These are phyloP conservation scores for Drosophila melanosoma DNA, from an alignment of 2,888 invertebrate genomes.

Conservation along the genomic window DNA sequence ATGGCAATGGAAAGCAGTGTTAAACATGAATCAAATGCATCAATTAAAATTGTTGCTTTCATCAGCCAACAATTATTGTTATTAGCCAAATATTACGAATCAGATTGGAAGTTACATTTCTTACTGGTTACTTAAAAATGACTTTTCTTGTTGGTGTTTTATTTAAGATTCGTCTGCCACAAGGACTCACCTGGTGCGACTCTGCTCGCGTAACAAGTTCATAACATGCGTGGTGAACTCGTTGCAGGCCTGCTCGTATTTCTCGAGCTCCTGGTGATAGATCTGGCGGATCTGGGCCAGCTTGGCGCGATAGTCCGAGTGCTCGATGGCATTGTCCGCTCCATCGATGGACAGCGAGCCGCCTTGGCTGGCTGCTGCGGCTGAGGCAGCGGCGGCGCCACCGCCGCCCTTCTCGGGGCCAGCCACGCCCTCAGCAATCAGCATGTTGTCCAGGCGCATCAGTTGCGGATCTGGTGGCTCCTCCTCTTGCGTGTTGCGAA, in stretches of 20 bases:
- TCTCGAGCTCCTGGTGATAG: constrained; percentile 99
- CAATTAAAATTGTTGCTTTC: not conserved
- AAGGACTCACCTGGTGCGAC: constrained; percentile 89
- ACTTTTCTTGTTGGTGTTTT: not conserved
- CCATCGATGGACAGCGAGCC: constrained; percentile 85
- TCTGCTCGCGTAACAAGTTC: constrained; percentile 98
- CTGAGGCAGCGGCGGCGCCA: constrained; percentile 94
- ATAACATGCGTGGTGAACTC: constrained; percentile 99
- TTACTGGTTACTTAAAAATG: too few species aligned
- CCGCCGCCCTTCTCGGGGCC: constrained; percentile 97
- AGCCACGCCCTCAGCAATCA: constrained; percentile 98
- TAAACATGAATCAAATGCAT: not conserved
- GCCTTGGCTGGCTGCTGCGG: constrained; percentile 93
- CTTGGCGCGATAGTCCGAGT: constrained; percentile 99
- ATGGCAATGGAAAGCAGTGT: not conserved
- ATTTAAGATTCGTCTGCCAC: too few species aligned
- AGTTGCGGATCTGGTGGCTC: constrained; percentile 99
- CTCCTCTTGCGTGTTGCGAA: constrained; percentile 98
- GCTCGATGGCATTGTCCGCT: constrained; percentile 98
- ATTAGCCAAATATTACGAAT: too few species aligned
- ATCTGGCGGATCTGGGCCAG: constrained; percentile 99
- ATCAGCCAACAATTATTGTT: too few species aligned
- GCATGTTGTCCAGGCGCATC: constrained; percentile 99
- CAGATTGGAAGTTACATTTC: too few species aligned
- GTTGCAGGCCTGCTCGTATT: constrained; percentile 99